Base-by-base conservation (phyloP, 1,140 invertebrate genomes). In the Cheumatopsyche charites region DNA sequence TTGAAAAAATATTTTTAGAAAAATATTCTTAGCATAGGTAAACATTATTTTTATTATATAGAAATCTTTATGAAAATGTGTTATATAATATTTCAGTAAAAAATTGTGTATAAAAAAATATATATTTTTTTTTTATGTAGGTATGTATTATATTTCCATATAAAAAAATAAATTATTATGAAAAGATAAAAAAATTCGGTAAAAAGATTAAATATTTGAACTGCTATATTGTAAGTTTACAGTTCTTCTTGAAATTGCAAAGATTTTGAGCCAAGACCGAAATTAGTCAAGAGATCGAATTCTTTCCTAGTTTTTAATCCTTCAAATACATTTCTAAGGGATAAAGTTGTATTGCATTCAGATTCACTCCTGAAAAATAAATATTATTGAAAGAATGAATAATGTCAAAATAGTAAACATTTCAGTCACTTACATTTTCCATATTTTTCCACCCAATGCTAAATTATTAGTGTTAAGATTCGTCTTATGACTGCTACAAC, bases 241-340 rank as follows among this genome's bases (percentile, higher is more conserved):
- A 74, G 41, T n/a, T 70, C 63, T 21, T 41, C 75, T 11, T 23
- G 9, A 62, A 66, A 74, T 0, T 75, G 13, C 4, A 67, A n/a
- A 7, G 45, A 4, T n/a, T 70, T 62, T 7, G 66, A 49, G 17
- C 75, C 75, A 0, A 76, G 67, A 17, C 70, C 75, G 2, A 7
- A 41, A 52, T 76, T 76, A 13, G 75, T 76, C 9, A 76, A 41
- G 7, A 76, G 15, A 15, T 76, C 73, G 25, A 76, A 66, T 43
- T 74, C 72, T 26, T 62, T 23, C 23, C 75, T 55, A 11, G 66
- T 55, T 15, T 55, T 66, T n/a, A 76, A 55, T 7, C 52, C 75
- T 62, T 76, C 75, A 29, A 71, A 76, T 15, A 76, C 66, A 13
- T 76, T 67, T 23, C 68, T 45, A 19, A 76, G 9, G 5, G 69